Evolutionary conservation across 2,888 invertebrate genomes (phyloP), one percentile per base, ranked within the genome.

Genomic region (Dryadula phaetusa): DNA sequence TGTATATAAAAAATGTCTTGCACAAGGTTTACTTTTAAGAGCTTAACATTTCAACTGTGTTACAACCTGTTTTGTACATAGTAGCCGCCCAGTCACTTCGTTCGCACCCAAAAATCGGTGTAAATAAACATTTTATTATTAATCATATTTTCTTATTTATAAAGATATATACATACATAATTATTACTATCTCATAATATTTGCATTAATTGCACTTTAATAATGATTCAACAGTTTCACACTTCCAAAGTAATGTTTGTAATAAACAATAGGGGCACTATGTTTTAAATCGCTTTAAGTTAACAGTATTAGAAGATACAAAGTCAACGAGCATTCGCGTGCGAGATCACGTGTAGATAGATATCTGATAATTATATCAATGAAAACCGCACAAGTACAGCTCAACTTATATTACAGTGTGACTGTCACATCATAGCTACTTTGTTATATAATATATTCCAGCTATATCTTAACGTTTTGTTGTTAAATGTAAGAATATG

Each of bases 371-470:
- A 40, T 54, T 37, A 56, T 40, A 40, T 56, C 40, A 56, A 56
- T 56, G 56, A 37, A 56, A 56, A 56, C 56, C 56, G 56, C 56
- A 56, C 37, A 56, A 54, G 37, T 53, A 53, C 32, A 54, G 16
- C 32, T 34, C 34, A 32, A 14, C 32, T 53, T 34, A 12, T 37
- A 37, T 20, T 54, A 54, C 18, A 37, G 34, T 54, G 37, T 20
- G 37, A 20, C 20, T 56, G 37, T 56, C n/a, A 40, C 56, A 40
- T 16, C 37, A 40, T n/a, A 25, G 16, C 37, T 40, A 40, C 40
- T 10, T 40, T 20, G 10, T 37, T 56, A 22, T 40, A 37, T 20
- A 37, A 37, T 56, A 22, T 14, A 53, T 18, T 34, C 18, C 7
- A 3, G 18, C 10, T 20, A 6, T 34, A n/a, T 37, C 4, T 54